Evolutionary conservation across 1,140 invertebrate genomes (phyloP), one percentile per base, ranked within the genome.

Genomic region (Aleiodes sp.): DNA sequence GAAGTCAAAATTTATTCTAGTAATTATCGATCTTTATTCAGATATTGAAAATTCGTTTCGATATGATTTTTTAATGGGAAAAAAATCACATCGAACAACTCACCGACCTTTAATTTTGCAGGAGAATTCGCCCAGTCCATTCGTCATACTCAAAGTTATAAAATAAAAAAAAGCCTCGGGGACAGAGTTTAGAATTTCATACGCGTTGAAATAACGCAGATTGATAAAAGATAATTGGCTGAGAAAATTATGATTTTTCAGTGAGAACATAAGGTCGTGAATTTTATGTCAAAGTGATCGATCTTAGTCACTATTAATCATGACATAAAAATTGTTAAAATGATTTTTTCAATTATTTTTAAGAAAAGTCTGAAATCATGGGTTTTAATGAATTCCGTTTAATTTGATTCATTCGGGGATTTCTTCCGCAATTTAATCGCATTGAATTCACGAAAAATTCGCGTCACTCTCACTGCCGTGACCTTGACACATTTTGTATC

Each of bases 61-160:
- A 57, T 57, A 31, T 57, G 16, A 21, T 12, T 16, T 57, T 7
- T 35, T 35, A 12, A 6, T 35, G 33, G 6, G 56, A 57, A 57
- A 57, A 57, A 24, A 57, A 61, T 29, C n/a, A 61, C 12, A 31
- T 33, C 14, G 29, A 33, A 31, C 56, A 57, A 26, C 28, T 57
- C 24, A 28, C 56, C 56, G 56, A 57, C 56, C 28, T 14, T 16
- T 31, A 57, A 57, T 57, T 57, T 57, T 14, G 56, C 28, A 7
- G 21, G 21, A 24, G 56, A 57, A 57, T 57, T 57, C 56, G 28
- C 28, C 14, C 28, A 35, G 59, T 61, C n/a, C 59, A 61, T 61
- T 61, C 59, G 59, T 61, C 59, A 61, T 61, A 33, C 26, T 63
- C 37, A 21, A 16, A 21, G 41, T 31, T 62, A n/a, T 46, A 46